A percentile compares a stretch with the other conserved stretches of the same genome.
These are phyloP conservation scores for Dynastes maya DNA, from an alignment of 2,888 invertebrate species.

Conservation along the genomic window DNA sequence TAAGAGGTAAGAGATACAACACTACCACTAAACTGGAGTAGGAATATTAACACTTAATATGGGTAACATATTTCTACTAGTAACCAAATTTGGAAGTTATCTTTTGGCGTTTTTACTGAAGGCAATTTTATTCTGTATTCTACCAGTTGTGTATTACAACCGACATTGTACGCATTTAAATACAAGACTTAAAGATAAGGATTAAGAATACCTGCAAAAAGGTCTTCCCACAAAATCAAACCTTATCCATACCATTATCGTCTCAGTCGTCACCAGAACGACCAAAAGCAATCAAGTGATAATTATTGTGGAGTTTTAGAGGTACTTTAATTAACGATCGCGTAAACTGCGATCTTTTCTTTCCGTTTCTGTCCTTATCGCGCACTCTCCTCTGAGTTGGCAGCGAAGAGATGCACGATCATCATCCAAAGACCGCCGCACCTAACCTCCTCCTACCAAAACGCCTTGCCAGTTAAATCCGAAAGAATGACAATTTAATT, in stretches of 20 bases:
- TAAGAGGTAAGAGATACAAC: too few relatives aligned
- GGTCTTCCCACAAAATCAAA: too few relatives aligned
- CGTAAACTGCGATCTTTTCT: constrained; percentile 54
- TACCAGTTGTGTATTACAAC: too few relatives aligned
- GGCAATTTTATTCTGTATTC: too few relatives aligned
- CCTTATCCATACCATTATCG: neutral
- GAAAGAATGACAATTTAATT: constrained; percentile 67
- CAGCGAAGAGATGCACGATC: constrained; percentile 41
- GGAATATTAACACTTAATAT: too few relatives aligned
- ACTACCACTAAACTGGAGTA: too few relatives aligned
- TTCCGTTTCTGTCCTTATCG: constrained; percentile 48
- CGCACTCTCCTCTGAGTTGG: constrained; percentile 43
- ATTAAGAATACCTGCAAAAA: too few relatives aligned
- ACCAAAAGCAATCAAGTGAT: constrained; percentile 49
- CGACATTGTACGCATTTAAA: too few relatives aligned
- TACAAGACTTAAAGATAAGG: too few relatives aligned
- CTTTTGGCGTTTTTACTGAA: too few relatives aligned
- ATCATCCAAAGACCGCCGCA: constrained; percentile 26
- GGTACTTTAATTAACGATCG: constrained; percentile 58
- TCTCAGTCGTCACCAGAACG: constrained; percentile 22
- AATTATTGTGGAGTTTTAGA: constrained; percentile 53
- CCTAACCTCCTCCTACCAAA: constrained; percentile 28
- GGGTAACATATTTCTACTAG: too few relatives aligned
- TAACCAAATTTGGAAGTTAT: too few relatives aligned
- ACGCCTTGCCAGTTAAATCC: constrained; percentile 53